Percentiles rank a stretch among this genome's conserved stretches.
Conservation (phyloP, 2,113 vertebrate species). For the Nesoenas mayeri region DNA sequence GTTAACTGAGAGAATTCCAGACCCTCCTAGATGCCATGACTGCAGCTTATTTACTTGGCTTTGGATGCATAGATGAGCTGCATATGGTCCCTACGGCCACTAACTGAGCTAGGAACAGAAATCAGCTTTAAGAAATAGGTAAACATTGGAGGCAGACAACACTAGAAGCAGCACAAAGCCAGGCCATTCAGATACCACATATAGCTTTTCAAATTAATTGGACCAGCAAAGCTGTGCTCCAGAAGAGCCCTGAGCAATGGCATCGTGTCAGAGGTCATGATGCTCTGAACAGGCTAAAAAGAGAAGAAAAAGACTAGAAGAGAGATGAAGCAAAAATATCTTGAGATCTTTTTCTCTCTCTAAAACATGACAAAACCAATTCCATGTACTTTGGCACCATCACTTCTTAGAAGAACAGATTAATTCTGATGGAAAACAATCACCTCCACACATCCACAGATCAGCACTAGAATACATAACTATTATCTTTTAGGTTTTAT, state of each 20-base stretch:
- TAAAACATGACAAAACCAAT: not conserved
- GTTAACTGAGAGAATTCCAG: not conserved
- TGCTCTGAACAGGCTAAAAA: not conserved
- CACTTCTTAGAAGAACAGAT: not conserved
- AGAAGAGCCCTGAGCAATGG: not conserved
- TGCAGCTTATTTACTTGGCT: constrained; percentile 12
- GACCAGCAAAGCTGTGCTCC: not conserved
- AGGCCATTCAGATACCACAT: not conserved
- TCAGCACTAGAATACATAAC: not conserved
- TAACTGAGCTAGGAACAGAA: not conserved
- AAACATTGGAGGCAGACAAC: not conserved
- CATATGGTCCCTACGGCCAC: not conserved
- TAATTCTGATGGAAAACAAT: not conserved
- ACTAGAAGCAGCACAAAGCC: not conserved
- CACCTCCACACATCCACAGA: not conserved
- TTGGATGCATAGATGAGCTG: not conserved
- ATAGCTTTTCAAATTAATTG: not conserved
- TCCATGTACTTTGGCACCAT: not conserved
- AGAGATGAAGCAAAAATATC: not conserved
- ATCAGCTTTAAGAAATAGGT: not conserved
- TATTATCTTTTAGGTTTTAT: not conserved
- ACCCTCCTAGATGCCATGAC: not conserved
- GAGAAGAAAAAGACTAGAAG: not conserved
- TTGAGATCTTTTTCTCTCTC: not conserved
- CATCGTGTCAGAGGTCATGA: not conserved